Evolutionary conservation across 2,888 invertebrate genomes (phyloP).

Genomic region (Amaurobius ferox): DNA sequence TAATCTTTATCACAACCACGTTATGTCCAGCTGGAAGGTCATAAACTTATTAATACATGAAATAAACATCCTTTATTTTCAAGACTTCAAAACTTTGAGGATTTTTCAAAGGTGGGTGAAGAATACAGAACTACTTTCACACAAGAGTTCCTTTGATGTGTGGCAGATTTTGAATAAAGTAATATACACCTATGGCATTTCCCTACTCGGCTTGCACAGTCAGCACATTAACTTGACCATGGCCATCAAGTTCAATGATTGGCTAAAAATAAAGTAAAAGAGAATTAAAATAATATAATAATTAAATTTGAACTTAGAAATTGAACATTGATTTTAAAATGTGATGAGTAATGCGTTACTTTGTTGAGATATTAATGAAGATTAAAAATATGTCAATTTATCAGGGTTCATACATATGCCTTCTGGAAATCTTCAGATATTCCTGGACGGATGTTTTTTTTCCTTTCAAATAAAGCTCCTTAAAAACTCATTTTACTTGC

Average conservation of each 20-base stretch:
- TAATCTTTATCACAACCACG: slow-evolving; percentile 31
- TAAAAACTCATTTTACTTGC: too few relatives aligned
- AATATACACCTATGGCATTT: slow-evolving; percentile 63
- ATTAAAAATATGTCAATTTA: too few relatives aligned
- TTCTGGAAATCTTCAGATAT: too few relatives aligned
- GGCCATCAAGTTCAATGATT: slow-evolving; percentile 52
- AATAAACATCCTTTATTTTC: slow-evolving; percentile 33
- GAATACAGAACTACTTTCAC: slow-evolving; percentile 42
- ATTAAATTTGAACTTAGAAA: too few relatives aligned
- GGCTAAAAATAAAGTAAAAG: slow-evolving; percentile 33
- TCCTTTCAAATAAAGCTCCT: too few relatives aligned
- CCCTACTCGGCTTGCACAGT: slow-evolving; percentile 38
- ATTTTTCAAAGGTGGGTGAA: slow-evolving; percentile 50
- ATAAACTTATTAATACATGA: slow-evolving; percentile 28
- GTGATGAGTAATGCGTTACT: too few relatives aligned
- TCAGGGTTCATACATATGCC: too few relatives aligned
- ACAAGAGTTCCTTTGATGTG: slow-evolving; percentile 42
- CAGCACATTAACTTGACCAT: slow-evolving; percentile 66
- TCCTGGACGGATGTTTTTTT: too few relatives aligned
- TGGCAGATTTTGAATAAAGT: slow-evolving; percentile 60
- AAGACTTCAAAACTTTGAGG: slow-evolving; percentile 4
- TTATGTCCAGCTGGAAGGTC: slow-evolving; percentile 22
- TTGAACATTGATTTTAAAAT: too few relatives aligned
- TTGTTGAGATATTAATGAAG: too few relatives aligned
- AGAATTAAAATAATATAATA: too few relatives aligned